Base-by-base conservation (phyloP, 2,888 invertebrate species). In the Papilio elwesi region DNA sequence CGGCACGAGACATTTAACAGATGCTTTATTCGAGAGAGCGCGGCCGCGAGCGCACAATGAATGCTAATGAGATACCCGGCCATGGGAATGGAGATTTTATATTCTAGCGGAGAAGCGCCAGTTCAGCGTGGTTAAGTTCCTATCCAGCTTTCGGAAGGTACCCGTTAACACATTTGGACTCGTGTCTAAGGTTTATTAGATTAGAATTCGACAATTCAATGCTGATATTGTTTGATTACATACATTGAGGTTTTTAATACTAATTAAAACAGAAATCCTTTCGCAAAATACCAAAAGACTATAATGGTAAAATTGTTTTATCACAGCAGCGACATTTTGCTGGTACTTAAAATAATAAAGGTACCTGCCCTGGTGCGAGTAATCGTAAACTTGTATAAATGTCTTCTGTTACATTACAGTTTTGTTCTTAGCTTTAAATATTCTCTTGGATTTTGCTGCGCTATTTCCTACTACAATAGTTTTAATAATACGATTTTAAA, bases 1-100 rank as follows among this genome's bases (percentile, higher is more conserved):
- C 87, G 90, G 90, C 90, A 90, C 91, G 92, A 92, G 93, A 93
- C 92, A 93, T 93, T 93, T 93, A 93, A 92, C 93, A 92, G 93
- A 92, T 92, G 93, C 91, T 93, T 93, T 90, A 90, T 91, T 91
- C 89, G 90, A 89, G 89, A 87, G 87, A 89, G 90, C 83, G 89
- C 87, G 88, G 90, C 87, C 90, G 91, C 91, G 92, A 87, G 89
- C 92, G 91, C 88, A 87, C 89, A 87, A 88, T 91, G 93, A 93
- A 93, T 93, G 88, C 88, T 93, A 93, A 93, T 93, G 91, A 93
- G 92, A 80, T 74, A 71, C 78, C 67, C 75, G 75, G 75, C 77
- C 80, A 81, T 75, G 78, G 83, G 81, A 92, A 87, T 86, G 81
- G 79, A 76, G 80, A 81, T 83, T 84, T 85, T 92, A 87, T 81